These are phyloP conservation scores for Leguminivora glycinivorella DNA, from an alignment of 1,140 invertebrate genomes.

Conservation along the genomic window DNA sequence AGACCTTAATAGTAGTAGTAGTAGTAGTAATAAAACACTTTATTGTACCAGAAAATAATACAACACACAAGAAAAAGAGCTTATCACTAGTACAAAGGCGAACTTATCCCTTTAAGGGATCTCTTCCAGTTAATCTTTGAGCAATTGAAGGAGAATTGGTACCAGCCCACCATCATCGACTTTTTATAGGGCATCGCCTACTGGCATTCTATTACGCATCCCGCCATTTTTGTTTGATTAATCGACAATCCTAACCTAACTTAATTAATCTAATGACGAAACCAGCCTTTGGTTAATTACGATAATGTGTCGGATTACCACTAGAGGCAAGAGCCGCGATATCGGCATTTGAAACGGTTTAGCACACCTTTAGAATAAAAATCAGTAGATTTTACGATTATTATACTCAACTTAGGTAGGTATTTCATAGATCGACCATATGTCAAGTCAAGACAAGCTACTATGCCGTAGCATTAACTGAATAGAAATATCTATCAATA, in stretches of 20 bases:
- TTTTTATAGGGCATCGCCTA: slow-evolving; percentile 9
- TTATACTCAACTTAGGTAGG: background rate
- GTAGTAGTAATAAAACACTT: too few relatives aligned
- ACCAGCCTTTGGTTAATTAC: background rate
- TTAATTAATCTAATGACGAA: slow-evolving; percentile 12
- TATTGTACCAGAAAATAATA: too few relatives aligned
- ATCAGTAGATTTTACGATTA: background rate
- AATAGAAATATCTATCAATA: slow-evolving; percentile 2
- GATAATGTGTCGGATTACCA: too few relatives aligned
- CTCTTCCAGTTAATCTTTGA: too few relatives aligned
- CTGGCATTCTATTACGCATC: background rate
- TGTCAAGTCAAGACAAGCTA: background rate
- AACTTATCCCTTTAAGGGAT: too few relatives aligned
- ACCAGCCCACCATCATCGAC: background rate
- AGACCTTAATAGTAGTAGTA: too few relatives aligned
- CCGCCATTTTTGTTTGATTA: background rate
- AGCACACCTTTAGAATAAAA: too few relatives aligned
- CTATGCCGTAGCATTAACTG: background rate
- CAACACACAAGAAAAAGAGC: too few relatives aligned
- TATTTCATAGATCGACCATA: background rate
- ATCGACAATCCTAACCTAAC: background rate
- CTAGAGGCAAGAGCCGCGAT: too few relatives aligned
- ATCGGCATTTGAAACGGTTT: too few relatives aligned
- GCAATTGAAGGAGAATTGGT: too few relatives aligned
- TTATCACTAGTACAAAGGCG: too few relatives aligned